Conservation (phyloP, 2,797 vertebrate genomes). For the Sebastes oblongus region DNA sequence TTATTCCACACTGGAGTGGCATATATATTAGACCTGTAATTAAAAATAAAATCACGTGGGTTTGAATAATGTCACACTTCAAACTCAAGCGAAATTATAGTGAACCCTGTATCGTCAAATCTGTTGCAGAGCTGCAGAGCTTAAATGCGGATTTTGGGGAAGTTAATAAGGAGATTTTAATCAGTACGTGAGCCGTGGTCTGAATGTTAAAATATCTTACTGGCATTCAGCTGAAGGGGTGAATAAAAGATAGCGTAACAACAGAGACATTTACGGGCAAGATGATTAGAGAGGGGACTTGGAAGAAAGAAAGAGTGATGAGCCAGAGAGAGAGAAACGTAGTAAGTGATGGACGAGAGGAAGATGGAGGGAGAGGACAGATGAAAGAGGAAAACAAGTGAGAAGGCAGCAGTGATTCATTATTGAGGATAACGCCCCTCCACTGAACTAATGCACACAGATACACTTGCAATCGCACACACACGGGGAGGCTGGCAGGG, state of each 20-base stretch:
- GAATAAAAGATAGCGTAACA: not conserved
- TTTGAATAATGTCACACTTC: not conserved
- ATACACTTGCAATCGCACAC: not conserved
- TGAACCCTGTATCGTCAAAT: not conserved
- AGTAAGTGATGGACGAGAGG: not conserved
- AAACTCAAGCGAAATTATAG: not conserved
- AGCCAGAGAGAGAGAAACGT: not conserved
- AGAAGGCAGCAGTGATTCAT: constrained; percentile 28
- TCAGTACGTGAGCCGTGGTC: not conserved
- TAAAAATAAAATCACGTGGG: not conserved
- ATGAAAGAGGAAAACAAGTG: constrained; percentile 6
- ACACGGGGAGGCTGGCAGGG: not conserved
- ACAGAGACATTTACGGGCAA: not conserved
- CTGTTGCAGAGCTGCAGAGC: not conserved
- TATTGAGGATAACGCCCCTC: not conserved
- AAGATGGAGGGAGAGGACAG: not conserved
- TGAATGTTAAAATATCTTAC: not conserved
- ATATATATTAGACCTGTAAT: not conserved
- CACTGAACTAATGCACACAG: not conserved
- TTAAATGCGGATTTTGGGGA: not conserved
- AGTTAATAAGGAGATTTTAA: not conserved
- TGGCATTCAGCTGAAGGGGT: not conserved
- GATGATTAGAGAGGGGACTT: not conserved
- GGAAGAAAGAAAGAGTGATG: not conserved
- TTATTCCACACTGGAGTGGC: not conserved